phyloP scores from a whole-genome alignment of 2,797 vertebrate genomes.

The Pipistrellus nathusii region DNA sequence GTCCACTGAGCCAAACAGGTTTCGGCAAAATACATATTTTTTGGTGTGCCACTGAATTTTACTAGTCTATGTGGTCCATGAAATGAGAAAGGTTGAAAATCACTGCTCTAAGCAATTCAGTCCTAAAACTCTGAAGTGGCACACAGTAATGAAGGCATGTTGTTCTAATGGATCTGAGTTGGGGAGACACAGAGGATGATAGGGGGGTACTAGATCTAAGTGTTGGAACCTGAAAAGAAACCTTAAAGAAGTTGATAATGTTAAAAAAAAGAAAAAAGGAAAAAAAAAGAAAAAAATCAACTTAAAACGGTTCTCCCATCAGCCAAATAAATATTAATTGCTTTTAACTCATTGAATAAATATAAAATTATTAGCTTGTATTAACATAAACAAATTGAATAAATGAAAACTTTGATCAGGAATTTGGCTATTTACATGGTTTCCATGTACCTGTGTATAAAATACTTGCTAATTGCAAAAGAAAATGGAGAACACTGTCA shows the following conservation, averaged over 20 bases:
- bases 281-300: too few relatives aligned
- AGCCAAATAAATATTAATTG: background rate
- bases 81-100: background rate
- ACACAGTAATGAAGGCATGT: background rate
- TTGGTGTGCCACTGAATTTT: background rate
- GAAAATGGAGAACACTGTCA: background rate
- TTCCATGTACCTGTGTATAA: background rate
- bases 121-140: background rate
- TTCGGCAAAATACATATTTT: background rate
- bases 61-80: background rate
- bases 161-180: rapidly evolving
- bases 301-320: background rate
- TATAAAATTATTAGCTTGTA: background rate
- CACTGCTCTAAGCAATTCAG: background rate
- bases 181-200: background rate
- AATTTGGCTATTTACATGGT: background rate
- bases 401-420: background rate
- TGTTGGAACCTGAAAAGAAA: background rate
- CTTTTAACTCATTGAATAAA: slow-evolving; percentile 6
- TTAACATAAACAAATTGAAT: background rate
- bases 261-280: too few relatives aligned
- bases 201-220: background rate
- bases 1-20: too few relatives aligned
- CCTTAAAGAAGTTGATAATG: background rate
- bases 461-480: background rate